Evolutionary conservation across 2,113 vertebrate species (phyloP).

Genomic region (Tragelaphus buxtoni): DNA sequence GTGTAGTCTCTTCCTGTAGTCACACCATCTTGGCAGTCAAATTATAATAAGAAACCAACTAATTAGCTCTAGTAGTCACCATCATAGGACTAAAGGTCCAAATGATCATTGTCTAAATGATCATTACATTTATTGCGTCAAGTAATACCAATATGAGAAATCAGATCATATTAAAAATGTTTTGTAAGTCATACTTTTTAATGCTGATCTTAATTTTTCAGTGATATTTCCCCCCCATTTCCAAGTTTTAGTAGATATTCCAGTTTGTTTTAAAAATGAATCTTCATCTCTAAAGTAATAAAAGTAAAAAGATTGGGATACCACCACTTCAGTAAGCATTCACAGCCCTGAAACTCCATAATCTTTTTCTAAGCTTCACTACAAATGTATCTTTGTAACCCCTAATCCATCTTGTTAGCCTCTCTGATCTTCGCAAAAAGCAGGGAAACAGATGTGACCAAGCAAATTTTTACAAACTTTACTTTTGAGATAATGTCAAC

Average conservation of each 20-base stretch:
- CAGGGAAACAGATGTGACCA: neutral
- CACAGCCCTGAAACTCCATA: neutral
- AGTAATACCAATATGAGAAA: neutral
- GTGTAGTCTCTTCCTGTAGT: neutral
- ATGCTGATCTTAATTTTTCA: neutral
- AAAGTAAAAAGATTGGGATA: neutral
- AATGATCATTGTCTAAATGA: neutral
- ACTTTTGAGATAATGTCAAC: neutral
- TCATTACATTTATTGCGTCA: neutral
- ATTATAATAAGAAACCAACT: neutral
- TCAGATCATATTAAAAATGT: constrained; percentile 1
- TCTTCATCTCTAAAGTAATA: constrained; percentile 20
- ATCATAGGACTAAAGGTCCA: neutral
- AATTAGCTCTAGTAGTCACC: neutral
- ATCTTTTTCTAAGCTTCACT: constrained; percentile 28
- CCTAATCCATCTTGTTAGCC: neutral
- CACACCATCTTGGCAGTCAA: neutral
- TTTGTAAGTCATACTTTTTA: neutral
- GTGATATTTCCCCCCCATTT: neutral
- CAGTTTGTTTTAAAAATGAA: constrained; percentile 12
- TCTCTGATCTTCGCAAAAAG: neutral
- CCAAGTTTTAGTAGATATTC: neutral
- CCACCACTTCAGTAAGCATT: neutral
- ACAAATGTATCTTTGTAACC: neutral
- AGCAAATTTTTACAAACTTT: neutral